These are phyloP conservation scores for Nyctibius bracteatus DNA, from an alignment of 2,113 vertebrate genomes.

Conservation along the genomic window DNA sequence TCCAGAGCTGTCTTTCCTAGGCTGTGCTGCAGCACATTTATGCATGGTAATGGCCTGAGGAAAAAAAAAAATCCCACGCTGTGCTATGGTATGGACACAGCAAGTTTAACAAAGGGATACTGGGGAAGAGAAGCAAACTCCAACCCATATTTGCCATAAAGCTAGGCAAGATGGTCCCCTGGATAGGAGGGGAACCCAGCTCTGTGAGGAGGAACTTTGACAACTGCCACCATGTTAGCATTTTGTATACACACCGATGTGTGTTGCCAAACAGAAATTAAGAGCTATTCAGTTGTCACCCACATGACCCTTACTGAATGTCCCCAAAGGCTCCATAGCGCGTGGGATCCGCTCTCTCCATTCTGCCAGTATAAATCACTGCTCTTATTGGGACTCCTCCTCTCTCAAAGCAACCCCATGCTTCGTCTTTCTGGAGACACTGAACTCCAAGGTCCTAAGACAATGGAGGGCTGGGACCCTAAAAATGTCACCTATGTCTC, in stretches of 20 bases:
- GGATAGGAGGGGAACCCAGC: background rate
- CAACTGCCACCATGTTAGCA: background rate
- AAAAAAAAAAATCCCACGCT: background rate
- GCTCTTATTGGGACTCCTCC: background rate
- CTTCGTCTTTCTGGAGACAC: background rate
- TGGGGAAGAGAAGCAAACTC: background rate
- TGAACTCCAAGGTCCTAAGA: background rate
- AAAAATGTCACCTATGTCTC: background rate
- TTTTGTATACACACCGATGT: background rate
- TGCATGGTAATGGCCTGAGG: background rate
- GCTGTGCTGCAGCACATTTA: background rate
- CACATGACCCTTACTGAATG: background rate
- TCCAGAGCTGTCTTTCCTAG: background rate
- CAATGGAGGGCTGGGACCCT: background rate
- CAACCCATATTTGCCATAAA: background rate
- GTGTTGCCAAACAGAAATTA: background rate
- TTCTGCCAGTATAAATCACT: background rate
- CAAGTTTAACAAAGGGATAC: background rate
- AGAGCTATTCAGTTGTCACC: background rate
- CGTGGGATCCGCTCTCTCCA: background rate
- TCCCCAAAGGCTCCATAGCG: background rate
- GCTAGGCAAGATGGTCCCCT: background rate
- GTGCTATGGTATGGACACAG: background rate
- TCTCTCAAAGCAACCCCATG: background rate
- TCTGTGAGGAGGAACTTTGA: background rate